These are phyloP conservation scores for Chaenogobius annularis DNA, from an alignment of 2,113 vertebrate genomes.

Conservation along the genomic window DNA sequence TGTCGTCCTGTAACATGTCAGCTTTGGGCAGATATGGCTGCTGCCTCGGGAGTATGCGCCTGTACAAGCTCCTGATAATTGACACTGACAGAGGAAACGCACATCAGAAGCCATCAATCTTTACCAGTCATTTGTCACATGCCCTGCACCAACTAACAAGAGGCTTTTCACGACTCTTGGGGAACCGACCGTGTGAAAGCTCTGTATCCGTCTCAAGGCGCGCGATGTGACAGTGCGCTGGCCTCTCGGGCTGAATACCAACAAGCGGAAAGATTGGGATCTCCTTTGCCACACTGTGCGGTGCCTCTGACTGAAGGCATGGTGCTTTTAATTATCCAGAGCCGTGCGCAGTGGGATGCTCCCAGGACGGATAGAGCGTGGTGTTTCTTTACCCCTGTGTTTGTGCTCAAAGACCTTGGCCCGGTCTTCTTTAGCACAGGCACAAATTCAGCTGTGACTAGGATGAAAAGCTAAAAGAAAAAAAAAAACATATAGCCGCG, in stretches of 20 bases:
- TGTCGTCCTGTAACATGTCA: background rate
- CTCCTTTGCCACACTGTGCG: slow-evolving; percentile 12
- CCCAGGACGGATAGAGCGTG: slow-evolving; percentile 18
- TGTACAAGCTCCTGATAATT: slow-evolving; percentile 19
- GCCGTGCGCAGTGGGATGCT: slow-evolving; percentile 34
- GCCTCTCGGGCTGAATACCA: slow-evolving; percentile 33
- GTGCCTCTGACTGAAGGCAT: slow-evolving; percentile 17
- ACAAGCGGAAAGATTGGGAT: slow-evolving; percentile 9
- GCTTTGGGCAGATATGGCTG: background rate
- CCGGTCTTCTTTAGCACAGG: slow-evolving; percentile 26
- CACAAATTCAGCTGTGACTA: slow-evolving; percentile 52
- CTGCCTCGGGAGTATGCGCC: slow-evolving; percentile 3
- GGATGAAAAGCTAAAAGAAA: slow-evolving; percentile 23
- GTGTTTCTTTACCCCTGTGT: slow-evolving; percentile 27
- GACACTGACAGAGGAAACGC: slow-evolving; percentile 23
- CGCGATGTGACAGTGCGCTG: slow-evolving; percentile 25
- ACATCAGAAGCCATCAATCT: slow-evolving; percentile 31
- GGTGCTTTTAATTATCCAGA: slow-evolving; percentile 50
- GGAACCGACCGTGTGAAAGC: slow-evolving; percentile 27
- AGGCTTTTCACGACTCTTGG: slow-evolving; percentile 41
- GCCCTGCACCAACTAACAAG: slow-evolving; percentile 24
- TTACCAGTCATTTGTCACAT: slow-evolving; percentile 39
- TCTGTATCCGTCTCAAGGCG: slow-evolving; percentile 25
- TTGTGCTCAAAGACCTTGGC: slow-evolving; percentile 27
- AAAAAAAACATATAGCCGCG: slow-evolving; percentile 4